Evolutionary conservation across 2,797 vertebrate genomes (phyloP), one percentile per base, ranked within the genome.

Genomic region (Trachurus trachurus): DNA sequence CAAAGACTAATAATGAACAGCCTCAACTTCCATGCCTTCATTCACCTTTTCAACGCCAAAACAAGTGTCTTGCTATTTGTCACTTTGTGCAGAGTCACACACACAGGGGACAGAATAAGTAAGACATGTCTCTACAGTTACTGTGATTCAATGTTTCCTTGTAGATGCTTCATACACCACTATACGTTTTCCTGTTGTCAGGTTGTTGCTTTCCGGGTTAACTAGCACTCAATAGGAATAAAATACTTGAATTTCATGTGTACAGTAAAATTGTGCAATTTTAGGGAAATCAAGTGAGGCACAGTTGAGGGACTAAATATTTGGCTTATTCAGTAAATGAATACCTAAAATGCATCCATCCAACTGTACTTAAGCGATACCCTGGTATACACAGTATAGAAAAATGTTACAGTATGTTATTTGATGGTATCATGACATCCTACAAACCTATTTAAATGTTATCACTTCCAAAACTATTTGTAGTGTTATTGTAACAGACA

Each of bases 131-230:
- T 5, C 16, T 19, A 44, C 39, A 16, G 15, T 19, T 17, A 0
- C 5, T 42, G 39, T 45, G 0, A 61, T 52, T 54, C 39, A 31
- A 19, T 45, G 16, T 59, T 16, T 3, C 15, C 22, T 45, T 54
- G 2, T 37, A 60, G 6, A 53, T 53, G 39, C 17, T 56, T 40
- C 8, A 40, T 0, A n/a, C 50, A 62, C 37, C 19, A 1, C 15
- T 10, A 9, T 2, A 34, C 5, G 26, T 49, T 49, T 81, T 82
- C 53, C 66, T 83, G 62, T 81, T 78, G 9, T 49, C 8, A n/a
- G 10, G n/a, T 21, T 5, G 10, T 5, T 22, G n/a, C 9, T 52
- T 52, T 52, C 49, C 11, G n/a, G n/a, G 9, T 21, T 3, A 21
- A 22, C n/a, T 52, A 22, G 10, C 22, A 22, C n/a, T 50, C 49